Evolutionary conservation across 2,888 invertebrate genomes (phyloP), one percentile per base, ranked within the genome.

Genomic region (Cancer borealis): DNA sequence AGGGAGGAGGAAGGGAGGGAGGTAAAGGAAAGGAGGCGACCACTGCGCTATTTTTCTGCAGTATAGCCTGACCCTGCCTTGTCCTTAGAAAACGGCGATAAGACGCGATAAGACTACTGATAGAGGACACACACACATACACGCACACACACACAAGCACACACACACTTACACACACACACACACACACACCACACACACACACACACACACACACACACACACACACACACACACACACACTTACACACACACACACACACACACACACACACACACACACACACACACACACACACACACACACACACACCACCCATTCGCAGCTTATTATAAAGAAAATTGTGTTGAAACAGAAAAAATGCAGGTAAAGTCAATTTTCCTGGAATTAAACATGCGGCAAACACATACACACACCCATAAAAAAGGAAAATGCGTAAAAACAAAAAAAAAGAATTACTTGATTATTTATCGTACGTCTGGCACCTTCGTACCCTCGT

Each of bases 31-130:
- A 14, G 8, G 54, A 54, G 54, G 14, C 54, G 54, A 54, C 66
- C n/a, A 66, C 66, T 21, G 17, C 30, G 17, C 46, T 90, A 30
- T 26, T 21, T 49, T 54, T 26, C 91, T 4, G 30, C n/a, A 26
- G 10, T 30, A 39, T 60, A 30, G 10, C 91, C 88, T 46, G 46
- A 46, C 12, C n/a, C 66, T 21, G 79, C 12, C 79, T 12, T 30
- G 79, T 5, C 79, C 79, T 30, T 6, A 10, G 79, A 8, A 30
- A 79, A 30, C 79, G 79, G 79, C 79, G 79, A 79, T 79, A 79
- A 79, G 79, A 21, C 79, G 26, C 79, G 79, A 79, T 79, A 79
- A 79, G 30, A 26, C 79, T 30, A 10, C 79, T 79, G 79, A 79
- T 79, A 30, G 12, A 46, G 47, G 17, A 47, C 47, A 47, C 90